Evolutionary conservation across 2,888 invertebrate genomes (phyloP).

Genomic region (Nymphalis c-album): DNA sequence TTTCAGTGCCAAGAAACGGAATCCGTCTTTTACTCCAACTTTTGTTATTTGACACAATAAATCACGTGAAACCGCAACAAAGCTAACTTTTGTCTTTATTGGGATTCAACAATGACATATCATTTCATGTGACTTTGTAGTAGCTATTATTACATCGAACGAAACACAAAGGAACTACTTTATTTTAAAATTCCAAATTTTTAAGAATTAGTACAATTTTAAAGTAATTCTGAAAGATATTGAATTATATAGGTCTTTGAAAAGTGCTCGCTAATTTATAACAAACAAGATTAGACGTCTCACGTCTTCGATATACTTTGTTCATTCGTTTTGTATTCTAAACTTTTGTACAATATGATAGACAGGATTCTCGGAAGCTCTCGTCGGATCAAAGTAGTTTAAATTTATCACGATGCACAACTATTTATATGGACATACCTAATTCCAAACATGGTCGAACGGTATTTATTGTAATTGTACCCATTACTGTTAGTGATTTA

Average conservation of each 20-base stretch:
- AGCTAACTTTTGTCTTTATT: slow-evolving; percentile 24
- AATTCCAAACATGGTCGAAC: slow-evolving; percentile 21
- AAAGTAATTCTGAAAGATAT: slow-evolving; percentile 4
- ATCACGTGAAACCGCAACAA: slow-evolving; percentile 27
- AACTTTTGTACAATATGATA: slow-evolving; percentile 5
- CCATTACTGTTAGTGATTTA: slow-evolving; percentile 13
- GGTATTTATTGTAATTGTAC: slow-evolving; percentile 19
- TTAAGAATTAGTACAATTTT: slow-evolving; percentile 3
- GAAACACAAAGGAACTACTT: not conserved
- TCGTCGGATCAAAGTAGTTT: slow-evolving; percentile 16
- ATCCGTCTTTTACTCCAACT: slow-evolving; percentile 24
- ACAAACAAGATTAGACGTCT: slow-evolving; percentile 11
- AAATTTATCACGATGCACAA: slow-evolving; percentile 23
- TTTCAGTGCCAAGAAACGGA: slow-evolving; percentile 32
- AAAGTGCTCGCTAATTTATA: slow-evolving; percentile 7
- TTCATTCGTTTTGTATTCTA: slow-evolving; percentile 17
- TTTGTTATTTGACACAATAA: slow-evolving; percentile 31
- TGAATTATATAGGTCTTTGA: slow-evolving; percentile 14
- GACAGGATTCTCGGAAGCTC: slow-evolving; percentile 22
- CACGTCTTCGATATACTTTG: not conserved
- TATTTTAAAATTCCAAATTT: not conserved
- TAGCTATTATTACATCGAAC: not conserved
- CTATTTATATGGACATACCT: slow-evolving; percentile 22
- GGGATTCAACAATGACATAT: slow-evolving; percentile 12
- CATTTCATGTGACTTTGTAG: not conserved